phyloP scores from a whole-genome alignment of 2,113 vertebrate species.

The Lynx canadensis region DNA sequence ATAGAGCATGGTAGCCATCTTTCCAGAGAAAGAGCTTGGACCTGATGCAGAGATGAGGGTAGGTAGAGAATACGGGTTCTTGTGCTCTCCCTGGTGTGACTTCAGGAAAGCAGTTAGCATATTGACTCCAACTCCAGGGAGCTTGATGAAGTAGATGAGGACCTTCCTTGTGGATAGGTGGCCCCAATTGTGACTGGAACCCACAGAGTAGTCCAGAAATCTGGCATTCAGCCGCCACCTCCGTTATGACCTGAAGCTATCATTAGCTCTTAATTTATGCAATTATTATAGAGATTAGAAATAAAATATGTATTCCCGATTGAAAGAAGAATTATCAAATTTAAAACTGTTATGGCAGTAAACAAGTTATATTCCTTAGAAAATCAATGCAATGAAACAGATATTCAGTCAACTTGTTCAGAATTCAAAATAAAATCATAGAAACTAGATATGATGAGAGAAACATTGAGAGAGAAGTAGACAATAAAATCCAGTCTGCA shows the following conservation, averaged over 20 bases:
- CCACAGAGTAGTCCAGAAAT: rapidly evolving
- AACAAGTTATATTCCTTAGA: not conserved
- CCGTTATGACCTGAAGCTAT: not conserved
- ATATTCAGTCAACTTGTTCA: not conserved
- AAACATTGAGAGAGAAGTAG: not conserved
- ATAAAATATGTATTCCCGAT: not conserved
- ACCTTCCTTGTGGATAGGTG: constrained; percentile 84
- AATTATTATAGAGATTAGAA: not conserved
- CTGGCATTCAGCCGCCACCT: rapidly evolving
- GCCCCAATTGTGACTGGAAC: not conserved
- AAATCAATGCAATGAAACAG: not conserved
- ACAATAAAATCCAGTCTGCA: not conserved
- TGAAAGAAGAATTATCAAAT: not conserved
- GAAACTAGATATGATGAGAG: not conserved
- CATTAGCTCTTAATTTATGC: not conserved
- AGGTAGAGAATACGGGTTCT: constrained; percentile 86
- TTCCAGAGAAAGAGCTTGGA: constrained; percentile 93
- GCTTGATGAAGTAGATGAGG: constrained; percentile 86
- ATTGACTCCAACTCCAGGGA: constrained; percentile 89
- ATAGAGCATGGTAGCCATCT: constrained; percentile 88
- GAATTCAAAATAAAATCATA: not conserved
- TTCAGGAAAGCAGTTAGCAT: constrained; percentile 91
- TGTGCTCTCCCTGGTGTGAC: constrained; percentile 69
- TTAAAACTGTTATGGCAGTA: not conserved
- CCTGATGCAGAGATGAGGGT: constrained; percentile 89